Percentiles rank a stretch among this genome's conserved stretches.
Conservation (phyloP, 2,113 vertebrate species). For the Serilophus lunatus region DNA sequence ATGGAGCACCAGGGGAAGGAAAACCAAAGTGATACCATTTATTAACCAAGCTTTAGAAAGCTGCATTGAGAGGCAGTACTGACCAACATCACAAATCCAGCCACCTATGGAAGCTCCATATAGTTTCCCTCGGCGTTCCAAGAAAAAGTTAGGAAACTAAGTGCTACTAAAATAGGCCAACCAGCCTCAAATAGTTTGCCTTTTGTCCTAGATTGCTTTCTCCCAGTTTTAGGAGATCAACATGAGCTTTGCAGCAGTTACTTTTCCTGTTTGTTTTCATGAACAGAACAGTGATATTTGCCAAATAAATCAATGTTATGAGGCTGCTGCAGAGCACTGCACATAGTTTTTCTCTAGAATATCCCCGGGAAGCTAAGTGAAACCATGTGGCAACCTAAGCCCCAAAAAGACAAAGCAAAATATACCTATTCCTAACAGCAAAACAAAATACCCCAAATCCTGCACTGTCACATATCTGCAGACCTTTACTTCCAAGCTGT, state of each 20-base stretch:
- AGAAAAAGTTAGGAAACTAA: neutral
- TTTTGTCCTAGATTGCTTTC: neutral
- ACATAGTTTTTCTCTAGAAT: neutral
- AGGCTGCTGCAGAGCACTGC: neutral
- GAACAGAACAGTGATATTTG: neutral
- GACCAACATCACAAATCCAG: neutral
- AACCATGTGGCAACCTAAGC: neutral
- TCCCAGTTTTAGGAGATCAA: neutral
- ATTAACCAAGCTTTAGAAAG: conserved; percentile 25
- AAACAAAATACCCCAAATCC: neutral
- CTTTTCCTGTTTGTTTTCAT: neutral
- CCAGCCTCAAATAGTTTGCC: neutral
- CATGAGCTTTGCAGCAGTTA: neutral
- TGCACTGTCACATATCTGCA: neutral
- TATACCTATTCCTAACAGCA: neutral
- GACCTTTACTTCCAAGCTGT: neutral
- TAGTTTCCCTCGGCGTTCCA: neutral
- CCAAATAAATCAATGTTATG: neutral
- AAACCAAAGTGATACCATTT: neutral
- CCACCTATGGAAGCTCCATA: neutral
- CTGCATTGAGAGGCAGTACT: neutral
- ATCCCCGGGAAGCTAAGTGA: neutral
- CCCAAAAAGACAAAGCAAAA: neutral
- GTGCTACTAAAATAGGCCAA: neutral
- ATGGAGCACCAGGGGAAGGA: neutral